Evolutionary conservation across 2,888 invertebrate genomes (phyloP).

Genomic region (Psylliodes chrysocephalus): DNA sequence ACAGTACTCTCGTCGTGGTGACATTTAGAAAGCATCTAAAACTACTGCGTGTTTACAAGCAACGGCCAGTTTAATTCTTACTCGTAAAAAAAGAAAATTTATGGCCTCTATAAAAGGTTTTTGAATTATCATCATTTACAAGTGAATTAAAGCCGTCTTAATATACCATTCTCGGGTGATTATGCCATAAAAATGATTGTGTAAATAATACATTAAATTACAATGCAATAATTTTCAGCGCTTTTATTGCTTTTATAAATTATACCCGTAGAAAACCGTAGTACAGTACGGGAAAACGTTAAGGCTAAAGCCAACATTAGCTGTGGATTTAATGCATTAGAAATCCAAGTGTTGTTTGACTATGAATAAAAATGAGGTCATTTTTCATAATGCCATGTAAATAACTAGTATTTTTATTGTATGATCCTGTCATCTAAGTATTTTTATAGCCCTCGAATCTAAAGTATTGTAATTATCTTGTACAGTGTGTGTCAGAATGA

Average conservation of each 20-base stretch:
- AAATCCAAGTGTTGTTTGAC: neutral
- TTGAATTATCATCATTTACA: constrained; percentile 46
- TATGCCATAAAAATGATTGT: constrained; percentile 43
- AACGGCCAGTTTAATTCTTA: constrained; percentile 20
- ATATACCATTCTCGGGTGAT: constrained; percentile 39
- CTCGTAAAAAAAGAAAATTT: constrained; percentile 44
- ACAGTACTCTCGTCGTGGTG: neutral
- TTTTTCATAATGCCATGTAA: neutral
- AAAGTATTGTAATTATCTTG: too few species aligned
- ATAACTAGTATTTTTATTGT: too few species aligned
- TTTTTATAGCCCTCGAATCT: too few species aligned
- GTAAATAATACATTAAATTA: constrained; percentile 39
- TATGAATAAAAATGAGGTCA: neutral
- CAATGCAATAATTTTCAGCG: constrained; percentile 35
- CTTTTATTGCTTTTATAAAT: constrained; percentile 39
- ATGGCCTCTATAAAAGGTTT: constrained; percentile 39
- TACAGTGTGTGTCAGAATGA: too few species aligned
- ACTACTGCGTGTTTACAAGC: constrained; percentile 23
- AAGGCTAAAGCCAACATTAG: constrained; percentile 13
- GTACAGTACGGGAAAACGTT: constrained; percentile 12
- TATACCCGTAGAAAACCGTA: too few species aligned
- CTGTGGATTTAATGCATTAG: constrained; percentile 1
- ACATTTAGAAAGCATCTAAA: constrained; percentile 16
- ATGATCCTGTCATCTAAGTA: too few species aligned
- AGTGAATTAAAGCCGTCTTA: constrained; percentile 44